Conservation (phyloP, 2,888 invertebrate genomes). For the Ectobius pallidus region DNA sequence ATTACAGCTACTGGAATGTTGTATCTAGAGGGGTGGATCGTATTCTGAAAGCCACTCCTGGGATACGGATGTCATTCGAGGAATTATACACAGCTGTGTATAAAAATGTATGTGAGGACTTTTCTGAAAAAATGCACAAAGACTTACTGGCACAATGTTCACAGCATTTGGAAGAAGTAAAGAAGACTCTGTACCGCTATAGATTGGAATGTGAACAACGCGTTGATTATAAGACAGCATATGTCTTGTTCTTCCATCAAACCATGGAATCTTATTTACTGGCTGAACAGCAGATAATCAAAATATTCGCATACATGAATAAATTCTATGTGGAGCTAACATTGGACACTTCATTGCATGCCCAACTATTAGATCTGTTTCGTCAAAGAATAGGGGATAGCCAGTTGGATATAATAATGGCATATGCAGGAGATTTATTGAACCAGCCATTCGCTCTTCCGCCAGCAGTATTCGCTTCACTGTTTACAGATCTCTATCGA, state of each 20-base stretch:
- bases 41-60: constrained; percentile 36
- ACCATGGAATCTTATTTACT: no score
- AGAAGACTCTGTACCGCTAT: constrained; percentile 29
- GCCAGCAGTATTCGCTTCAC: constrained; percentile 34
- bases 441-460: constrained; percentile 37
- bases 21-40: constrained; percentile 40
- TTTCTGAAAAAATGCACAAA: constrained; percentile 40
- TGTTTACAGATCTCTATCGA: constrained; percentile 40
- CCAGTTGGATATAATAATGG: no score
- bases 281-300: no score
- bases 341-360: no score
- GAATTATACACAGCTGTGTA: constrained; percentile 43
- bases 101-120: constrained; percentile 42
- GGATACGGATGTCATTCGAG: constrained; percentile 40
- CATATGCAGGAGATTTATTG: constrained; percentile 36
- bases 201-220: neutral
- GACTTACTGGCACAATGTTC: constrained; percentile 40
- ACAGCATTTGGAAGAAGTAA: constrained; percentile 39
- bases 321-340: no score
- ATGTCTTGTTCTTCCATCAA: no score
- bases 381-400: no score
- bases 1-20: constrained; percentile 35
- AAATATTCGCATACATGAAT: no score
- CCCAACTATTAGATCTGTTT: no score
- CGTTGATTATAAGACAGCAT: no score